Percentiles rank a stretch among this genome's conserved stretches.
These are phyloP conservation scores for Parazoanthus swiftii DNA, from an alignment of 92 coral and sea anemone genomes.

Conservation along the genomic window DNA sequence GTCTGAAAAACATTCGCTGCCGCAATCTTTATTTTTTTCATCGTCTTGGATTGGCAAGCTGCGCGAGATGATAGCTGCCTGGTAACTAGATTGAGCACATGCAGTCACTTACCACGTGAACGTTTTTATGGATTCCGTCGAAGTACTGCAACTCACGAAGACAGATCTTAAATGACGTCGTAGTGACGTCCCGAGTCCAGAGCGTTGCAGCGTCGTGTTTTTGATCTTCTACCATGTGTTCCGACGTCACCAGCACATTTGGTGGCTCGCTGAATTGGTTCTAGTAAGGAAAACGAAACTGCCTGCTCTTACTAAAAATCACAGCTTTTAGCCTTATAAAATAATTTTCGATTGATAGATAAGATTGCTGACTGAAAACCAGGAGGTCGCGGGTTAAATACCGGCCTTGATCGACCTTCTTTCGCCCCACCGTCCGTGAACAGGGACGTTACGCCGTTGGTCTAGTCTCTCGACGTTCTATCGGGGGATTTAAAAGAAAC, in stretches of 20 bases:
- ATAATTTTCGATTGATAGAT: too few relatives aligned
- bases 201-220: conserved; percentile 78
- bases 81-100: too few relatives aligned
- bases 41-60: neutral
- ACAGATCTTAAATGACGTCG: conserved; percentile 68
- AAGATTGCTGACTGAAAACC: too few relatives aligned
- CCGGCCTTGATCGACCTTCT: too few relatives aligned
- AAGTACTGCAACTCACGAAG: conserved; percentile 80
- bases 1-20: too few relatives aligned
- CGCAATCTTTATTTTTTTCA: neutral
- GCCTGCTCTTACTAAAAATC: neutral
- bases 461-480: too few relatives aligned
- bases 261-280: conserved; percentile 58
- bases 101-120: conserved; percentile 61
- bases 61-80: too few relatives aligned
- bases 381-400: too few relatives aligned
- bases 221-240: conserved; percentile 60
- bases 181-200: conserved; percentile 78
- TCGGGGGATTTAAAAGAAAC: too few relatives aligned
- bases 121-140: conserved; percentile 66
- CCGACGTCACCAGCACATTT: conserved; percentile 64
- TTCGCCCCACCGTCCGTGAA: too few relatives aligned
- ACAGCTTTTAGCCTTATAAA: too few relatives aligned
- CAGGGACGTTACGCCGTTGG: too few relatives aligned
- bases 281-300: conserved; percentile 1